Evolutionary conservation across 2,113 vertebrate genomes (phyloP).

Genomic region (Cavia aperea): DNA sequence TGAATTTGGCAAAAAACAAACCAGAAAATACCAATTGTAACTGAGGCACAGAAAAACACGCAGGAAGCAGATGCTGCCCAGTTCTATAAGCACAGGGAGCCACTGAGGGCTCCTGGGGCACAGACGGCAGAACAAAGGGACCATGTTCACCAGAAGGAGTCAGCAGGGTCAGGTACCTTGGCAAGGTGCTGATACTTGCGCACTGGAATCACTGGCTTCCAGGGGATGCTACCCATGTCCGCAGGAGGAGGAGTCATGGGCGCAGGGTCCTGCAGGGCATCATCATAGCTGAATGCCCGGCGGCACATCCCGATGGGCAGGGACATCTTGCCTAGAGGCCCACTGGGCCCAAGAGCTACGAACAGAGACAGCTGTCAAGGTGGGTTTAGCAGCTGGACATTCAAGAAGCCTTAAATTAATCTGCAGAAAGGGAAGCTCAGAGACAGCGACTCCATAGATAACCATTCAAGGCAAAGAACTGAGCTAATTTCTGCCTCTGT

Average conservation of each 20-base stretch:
- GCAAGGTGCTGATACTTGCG: slow-evolving; percentile 84
- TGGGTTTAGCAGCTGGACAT: neutral
- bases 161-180: slow-evolving; percentile 77
- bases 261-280: slow-evolving; percentile 82
- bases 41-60: neutral
- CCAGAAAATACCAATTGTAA: neutral
- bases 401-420: neutral
- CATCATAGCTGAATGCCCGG: slow-evolving; percentile 87
- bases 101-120: neutral
- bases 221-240: slow-evolving; percentile 81
- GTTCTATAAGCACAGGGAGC: neutral
- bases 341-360: slow-evolving; percentile 78
- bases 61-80: neutral
- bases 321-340: slow-evolving; percentile 80
- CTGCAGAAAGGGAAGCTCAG: neutral
- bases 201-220: slow-evolving; percentile 89
- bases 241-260: slow-evolving; percentile 88
- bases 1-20: neutral
- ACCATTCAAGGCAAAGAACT: neutral
- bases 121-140: neutral
- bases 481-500: neutral
- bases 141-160: neutral
- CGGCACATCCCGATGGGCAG: slow-evolving; percentile 82
- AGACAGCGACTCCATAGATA: neutral
- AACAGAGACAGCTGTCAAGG: slow-evolving; percentile 69